These are phyloP conservation scores for Nebria ingens DNA, from an alignment of 1,140 invertebrate species.

Conservation along the genomic window DNA sequence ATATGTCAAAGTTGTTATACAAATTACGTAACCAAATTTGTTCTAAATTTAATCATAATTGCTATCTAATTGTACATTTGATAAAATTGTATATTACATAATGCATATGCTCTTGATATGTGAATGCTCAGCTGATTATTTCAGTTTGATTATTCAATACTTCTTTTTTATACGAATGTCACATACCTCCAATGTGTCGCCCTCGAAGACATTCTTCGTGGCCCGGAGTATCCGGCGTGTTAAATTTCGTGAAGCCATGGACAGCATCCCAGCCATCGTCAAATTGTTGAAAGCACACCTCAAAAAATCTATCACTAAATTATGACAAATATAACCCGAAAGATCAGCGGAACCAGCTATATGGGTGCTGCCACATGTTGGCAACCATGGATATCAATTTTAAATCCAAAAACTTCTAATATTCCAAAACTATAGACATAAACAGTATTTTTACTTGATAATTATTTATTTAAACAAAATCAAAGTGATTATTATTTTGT, in stretches of 20 bases:
- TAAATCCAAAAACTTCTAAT: no score
- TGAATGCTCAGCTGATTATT: not conserved
- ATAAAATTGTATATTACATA: conserved; percentile 13
- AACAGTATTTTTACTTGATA: no score
- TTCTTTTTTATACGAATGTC: conserved; percentile 9
- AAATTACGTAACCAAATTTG: conserved; percentile 18
- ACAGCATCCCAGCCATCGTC: conserved; percentile 30
- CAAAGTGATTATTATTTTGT: no score
- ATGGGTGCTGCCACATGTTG: not conserved
- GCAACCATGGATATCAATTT: no score
- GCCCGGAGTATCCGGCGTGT: conserved; percentile 26
- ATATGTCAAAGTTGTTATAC: conserved; percentile 3
- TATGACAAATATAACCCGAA: not conserved
- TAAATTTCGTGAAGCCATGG: conserved; percentile 27
- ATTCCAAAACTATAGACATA: no score
- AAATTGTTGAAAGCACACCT: not conserved
- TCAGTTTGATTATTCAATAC: not conserved
- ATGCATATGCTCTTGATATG: conserved; percentile 2
- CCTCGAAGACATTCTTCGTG: conserved; percentile 29
- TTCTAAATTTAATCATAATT: not conserved
- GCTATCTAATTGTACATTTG: conserved; percentile 5
- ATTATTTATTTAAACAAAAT: no score
- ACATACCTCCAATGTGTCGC: conserved; percentile 29
- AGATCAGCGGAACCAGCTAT: not conserved
- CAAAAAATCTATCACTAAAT: not conserved